Evolutionary conservation across 1,140 invertebrate species (phyloP), one percentile per base, ranked within the genome.

Genomic region (Drosophila truncata): DNA sequence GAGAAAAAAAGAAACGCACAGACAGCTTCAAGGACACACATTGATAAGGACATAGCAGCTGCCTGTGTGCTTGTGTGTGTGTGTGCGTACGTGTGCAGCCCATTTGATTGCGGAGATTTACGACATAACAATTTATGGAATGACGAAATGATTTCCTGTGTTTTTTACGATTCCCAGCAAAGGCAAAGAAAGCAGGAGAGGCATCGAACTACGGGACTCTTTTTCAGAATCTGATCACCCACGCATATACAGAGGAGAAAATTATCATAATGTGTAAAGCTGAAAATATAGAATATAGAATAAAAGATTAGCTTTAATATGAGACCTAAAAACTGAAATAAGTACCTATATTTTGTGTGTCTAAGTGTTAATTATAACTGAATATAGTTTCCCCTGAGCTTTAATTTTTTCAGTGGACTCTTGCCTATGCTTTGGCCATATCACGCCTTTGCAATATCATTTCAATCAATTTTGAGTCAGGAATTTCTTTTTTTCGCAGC

Each of bases 111-210:
- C 85, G 52, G 82, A 88, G 85, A 90, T 90, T 90, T 90, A 90
- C 85, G 85, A 85, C 85, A 90, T 85, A 90, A 90, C 85, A 90
- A 90, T 90, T 90, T 90, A 90, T 90, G 85, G 85, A 90, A 90
- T 90, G 85, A 90, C 81, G 85, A 85, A 90, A 90, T 90, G 85
- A 90, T 90, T 90, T 90, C 85, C 85, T 82, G 85, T 84, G 80
- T 90, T 90, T 88, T 90, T 90, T 73, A 72, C 70, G 67, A 72
- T 73, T 72, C 29, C n/a, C 27, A 47, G 37, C 46, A 20, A 25
- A 4, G 31, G 11, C 20, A 37, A 20, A 7, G 20, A 11, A 37
- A 44, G 25, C 33, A 31, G 20, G 39, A 33, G 31, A 62, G 50
- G 35, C 25, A 54, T 7, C 16, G 29, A 47, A 46, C 16, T 23